Base-by-base conservation (phyloP, 2,113 vertebrate genomes). In the Peromyscus maniculatus region DNA sequence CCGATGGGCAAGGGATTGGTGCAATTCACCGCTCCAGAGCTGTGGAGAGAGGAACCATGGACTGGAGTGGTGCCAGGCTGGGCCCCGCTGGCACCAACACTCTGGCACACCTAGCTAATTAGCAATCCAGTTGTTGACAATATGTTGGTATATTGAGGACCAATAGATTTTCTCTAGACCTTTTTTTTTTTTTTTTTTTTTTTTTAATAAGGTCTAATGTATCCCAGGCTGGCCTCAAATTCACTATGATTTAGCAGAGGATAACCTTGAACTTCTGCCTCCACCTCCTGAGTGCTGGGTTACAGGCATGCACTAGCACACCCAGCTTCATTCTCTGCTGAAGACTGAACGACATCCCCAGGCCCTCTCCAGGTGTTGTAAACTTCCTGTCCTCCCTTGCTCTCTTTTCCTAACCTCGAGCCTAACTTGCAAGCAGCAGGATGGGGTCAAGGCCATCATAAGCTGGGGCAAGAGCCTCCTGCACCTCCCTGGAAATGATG, bases 1-100 rank as follows among this genome's bases (percentile, higher is more conserved):
- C 99, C 98, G 0, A 93, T 33, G 0, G 98, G 98, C 62, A 98
- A 69, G 98, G 99, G 0, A 93, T 83, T 4, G 0, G 0, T 46
- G 67, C 0, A 0, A 15, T 89, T 57, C 15, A 4, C 7, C 46
- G 67, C 91, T 93, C 13, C 0, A 4, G 97, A 96, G 62, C 97
- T 98, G 95, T 55, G 52, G 89, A 57, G 69, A 97, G 49, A 94
- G 69, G 39, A 31, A 0, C 7, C 43, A 3, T 66, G 49, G 26
- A 7, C 26, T 59, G 8, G 0, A 26, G 2, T 1, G 15, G 15
- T 5, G 15, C 80, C 46, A 72, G 87, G 36, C 36, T 21, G 4
- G 89, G n/a, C 62, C 43, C 33, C 43, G 59, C 21, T 43, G 67
- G n/a, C 19, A 64, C 31, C 26, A 39, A 33, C 16, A 52, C 24